These are phyloP conservation scores for Fukomys damarensis DNA, from an alignment of 2,113 vertebrate species.

Conservation along the genomic window DNA sequence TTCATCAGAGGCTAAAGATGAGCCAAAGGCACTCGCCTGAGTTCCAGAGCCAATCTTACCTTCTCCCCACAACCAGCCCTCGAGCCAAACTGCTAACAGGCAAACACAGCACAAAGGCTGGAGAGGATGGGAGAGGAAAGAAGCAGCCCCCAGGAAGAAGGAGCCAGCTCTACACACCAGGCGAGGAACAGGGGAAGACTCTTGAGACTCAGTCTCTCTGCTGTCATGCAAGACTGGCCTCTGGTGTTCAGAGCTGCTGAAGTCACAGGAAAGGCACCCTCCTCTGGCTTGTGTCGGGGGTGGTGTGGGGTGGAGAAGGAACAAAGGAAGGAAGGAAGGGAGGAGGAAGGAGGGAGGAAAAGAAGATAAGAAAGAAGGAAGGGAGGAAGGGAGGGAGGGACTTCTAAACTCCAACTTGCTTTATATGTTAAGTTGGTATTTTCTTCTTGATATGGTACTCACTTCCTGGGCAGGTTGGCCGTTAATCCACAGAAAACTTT, in stretches of 20 bases:
- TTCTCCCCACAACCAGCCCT: not conserved
- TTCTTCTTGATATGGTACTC: not conserved
- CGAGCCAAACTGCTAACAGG: not conserved
- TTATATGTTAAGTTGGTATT: not conserved
- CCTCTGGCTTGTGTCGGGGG: not conserved
- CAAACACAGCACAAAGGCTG: not conserved
- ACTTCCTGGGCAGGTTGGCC: not conserved
- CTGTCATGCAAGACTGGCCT: not conserved
- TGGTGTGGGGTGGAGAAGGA: not conserved
- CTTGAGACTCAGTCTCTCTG: not conserved
- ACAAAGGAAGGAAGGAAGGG: not conserved
- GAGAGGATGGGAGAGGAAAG: not conserved
- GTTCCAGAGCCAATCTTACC: not conserved
- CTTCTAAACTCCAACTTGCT: not conserved
- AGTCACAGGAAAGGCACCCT: accelerated
- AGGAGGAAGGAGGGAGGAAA: no score
- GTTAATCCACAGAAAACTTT: not conserved
- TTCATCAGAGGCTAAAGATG: not conserved
- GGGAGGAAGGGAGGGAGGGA: not conserved
- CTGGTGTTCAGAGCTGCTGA: accelerated
- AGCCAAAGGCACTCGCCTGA: not conserved
- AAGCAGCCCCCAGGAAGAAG: not conserved
- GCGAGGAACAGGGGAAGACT: not conserved
- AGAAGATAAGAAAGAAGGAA: no score
- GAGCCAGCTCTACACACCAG: accelerated